Base-by-base conservation (phyloP, 2,113 vertebrate genomes). In the Oreotrochilus melanogaster region DNA sequence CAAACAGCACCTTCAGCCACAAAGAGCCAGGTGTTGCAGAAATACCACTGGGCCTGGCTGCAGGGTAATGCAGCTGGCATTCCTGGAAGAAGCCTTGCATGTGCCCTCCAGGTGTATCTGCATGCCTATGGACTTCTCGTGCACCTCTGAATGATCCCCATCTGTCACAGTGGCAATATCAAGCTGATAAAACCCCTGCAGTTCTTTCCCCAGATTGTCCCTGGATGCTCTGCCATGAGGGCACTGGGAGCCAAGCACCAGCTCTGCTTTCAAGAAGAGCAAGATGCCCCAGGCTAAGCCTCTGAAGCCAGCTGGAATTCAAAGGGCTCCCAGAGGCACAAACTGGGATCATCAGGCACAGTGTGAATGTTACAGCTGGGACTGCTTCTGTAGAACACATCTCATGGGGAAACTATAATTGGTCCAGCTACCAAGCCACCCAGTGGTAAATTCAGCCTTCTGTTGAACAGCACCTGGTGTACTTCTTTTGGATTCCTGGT, bases 381-480 rank as follows among this genome's bases (percentile, higher is more conserved):
- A 28, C 35, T 78, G 24, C 17, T 35, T 47, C 18, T 47, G 12
- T 19, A 62, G 72, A 88, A n/a, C 18, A 8, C 6, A 25, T 62
- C 21, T 50, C 6, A 0, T 0, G 0, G 10, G 25, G 42, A 73
- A 82, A 33, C 14, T 0, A 0, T 8, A 42, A 43, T 39, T 30
- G 30, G 27, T 31, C 23, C 51, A n/a, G 42, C 47, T 37, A 47
- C 31, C 27, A 67, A 88, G 19, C n/a, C 31, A 25, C 11, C 10
- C 67, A 56, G 60, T 8, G 64, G 12, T n/a, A 78, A 84, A 66
- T 30, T 60, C 60, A 73, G 24, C 11, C 24, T 31, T 61, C 39
- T 27, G 1, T 1, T 53, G n/a, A 72, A 75, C 4, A 5, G 17
- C 37, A 61, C 21, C 17, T 80, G 64, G 6, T 9, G 6, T 2